Evolutionary conservation across 1,140 invertebrate genomes (phyloP), one percentile per base, ranked within the genome.

Genomic region (Calosoma granatense): DNA sequence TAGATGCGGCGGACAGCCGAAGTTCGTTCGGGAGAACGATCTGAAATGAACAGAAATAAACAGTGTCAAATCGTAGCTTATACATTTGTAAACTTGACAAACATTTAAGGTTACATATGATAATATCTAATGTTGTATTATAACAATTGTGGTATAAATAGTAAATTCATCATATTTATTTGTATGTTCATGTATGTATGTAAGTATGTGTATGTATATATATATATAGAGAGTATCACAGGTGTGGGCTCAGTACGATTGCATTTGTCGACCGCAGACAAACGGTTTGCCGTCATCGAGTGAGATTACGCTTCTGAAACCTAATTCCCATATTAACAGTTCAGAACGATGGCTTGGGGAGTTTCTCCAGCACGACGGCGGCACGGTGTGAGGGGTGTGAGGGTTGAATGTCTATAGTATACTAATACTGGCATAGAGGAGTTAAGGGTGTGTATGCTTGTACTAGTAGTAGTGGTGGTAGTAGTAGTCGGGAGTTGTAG

Each of bases 1-100:
- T 66, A 79, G 71, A 70, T 78, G 77, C 58, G 74, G 71, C 70
- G 67, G 62, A 55, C 66, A 66, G 54, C 64, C 63, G 53, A 67
- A 69, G 11, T 3, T 12, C 17, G 41, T 47, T 47, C 41, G 41
- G 9, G 41, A 11, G 41, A 47, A 47, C 41, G 41, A 47, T 47
- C 41, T 47, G 15, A 9, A 47, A 6, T 12, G 17, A 17, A 47
- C 9, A 47, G 41, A 30, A 30, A 30, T 14, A 30, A 6, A 30
- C 26, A 30, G 4, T 6, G 14, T 30, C 6, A 30, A 30, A 30
- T 6, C 26, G 14, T 30, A 30, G 26, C 14, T 4, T n/a, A n/a
- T n/a, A n/a, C n/a, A n/a, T n/a, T n/a, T n/a, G n/a, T n/a, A n/a
- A n/a, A n/a, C n/a, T n/a, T n/a, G n/a, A n/a, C n/a, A n/a, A n/a